Evolutionary conservation across 2,113 vertebrate genomes (phyloP).

Genomic region (Morone chrysops): DNA sequence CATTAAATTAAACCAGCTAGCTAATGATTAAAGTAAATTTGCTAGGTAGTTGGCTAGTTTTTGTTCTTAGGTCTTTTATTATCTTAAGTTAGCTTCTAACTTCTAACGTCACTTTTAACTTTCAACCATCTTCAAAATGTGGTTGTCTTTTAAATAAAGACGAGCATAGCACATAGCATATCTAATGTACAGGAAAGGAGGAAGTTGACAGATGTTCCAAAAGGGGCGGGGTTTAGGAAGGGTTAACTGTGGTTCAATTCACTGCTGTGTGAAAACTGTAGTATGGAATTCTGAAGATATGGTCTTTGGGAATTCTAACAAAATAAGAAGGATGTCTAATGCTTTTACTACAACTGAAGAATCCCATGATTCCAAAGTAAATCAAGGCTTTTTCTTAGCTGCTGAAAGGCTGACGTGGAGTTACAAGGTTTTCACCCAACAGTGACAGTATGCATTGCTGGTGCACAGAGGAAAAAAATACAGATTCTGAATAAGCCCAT

Average conservation of each 20-base stretch:
- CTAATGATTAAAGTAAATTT: too few species aligned
- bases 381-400: not conserved
- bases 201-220: too few species aligned
- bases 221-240: too few species aligned
- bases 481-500: not conserved
- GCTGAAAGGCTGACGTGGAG: slow-evolving; percentile 12
- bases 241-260: not conserved
- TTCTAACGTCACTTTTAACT: too few species aligned
- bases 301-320: not conserved
- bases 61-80: too few species aligned
- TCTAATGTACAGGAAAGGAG: too few species aligned
- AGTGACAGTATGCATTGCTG: slow-evolving; percentile 37
- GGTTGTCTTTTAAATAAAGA: too few species aligned
- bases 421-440: slow-evolving; percentile 17
- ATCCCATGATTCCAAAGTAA: not conserved
- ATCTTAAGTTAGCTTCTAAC: too few species aligned
- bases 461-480: slow-evolving; percentile 5
- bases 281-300: not conserved
- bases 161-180: too few species aligned
- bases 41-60: too few species aligned
- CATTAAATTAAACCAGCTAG: too few species aligned
- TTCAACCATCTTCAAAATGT: too few species aligned
- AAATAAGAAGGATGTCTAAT: not conserved
- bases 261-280: not conserved
- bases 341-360: not conserved